A percentile compares a stretch with the other conserved stretches of the same genome.
phyloP scores from a whole-genome alignment of 2,113 vertebrate genomes.

The Syrrhaptes paradoxus region DNA sequence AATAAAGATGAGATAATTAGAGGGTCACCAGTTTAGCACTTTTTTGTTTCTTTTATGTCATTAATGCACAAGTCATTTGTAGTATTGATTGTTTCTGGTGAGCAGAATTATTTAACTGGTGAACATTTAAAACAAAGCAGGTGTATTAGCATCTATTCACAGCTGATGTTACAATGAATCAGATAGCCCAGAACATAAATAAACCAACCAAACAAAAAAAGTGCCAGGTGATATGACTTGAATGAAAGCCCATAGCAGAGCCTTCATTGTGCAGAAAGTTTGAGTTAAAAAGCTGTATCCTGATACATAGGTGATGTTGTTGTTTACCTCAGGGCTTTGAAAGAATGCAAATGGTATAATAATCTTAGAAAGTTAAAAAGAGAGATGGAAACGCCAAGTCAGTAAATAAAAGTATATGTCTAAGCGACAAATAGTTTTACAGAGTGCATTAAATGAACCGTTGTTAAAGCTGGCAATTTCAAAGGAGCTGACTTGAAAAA shows the following conservation, averaged over 20 bases:
- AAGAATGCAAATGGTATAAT: constrained; percentile 7
- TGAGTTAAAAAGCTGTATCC: background rate
- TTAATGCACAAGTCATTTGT: background rate
- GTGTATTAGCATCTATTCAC: background rate
- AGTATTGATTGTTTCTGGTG: background rate
- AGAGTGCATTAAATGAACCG: background rate
- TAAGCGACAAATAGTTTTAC: background rate
- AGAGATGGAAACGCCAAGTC: background rate
- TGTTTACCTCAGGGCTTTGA: background rate
- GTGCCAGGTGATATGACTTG: background rate
- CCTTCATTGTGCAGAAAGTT: background rate
- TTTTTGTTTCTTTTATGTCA: background rate
- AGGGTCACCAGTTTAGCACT: background rate
- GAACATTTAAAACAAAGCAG: constrained; percentile 19
- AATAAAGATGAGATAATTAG: background rate
- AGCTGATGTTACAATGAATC: background rate
- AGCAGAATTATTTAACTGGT: background rate
- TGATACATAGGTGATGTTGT: background rate
- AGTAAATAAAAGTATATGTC: background rate
- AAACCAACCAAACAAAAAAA: background rate
- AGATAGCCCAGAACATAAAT: background rate
- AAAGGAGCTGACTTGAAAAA: background rate
- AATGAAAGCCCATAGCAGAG: background rate
- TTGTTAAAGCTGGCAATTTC: background rate
- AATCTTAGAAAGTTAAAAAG: constrained; percentile 5